Evolutionary conservation across 2,888 invertebrate species (phyloP).

Genomic region (Schrankia costaestrigalis): DNA sequence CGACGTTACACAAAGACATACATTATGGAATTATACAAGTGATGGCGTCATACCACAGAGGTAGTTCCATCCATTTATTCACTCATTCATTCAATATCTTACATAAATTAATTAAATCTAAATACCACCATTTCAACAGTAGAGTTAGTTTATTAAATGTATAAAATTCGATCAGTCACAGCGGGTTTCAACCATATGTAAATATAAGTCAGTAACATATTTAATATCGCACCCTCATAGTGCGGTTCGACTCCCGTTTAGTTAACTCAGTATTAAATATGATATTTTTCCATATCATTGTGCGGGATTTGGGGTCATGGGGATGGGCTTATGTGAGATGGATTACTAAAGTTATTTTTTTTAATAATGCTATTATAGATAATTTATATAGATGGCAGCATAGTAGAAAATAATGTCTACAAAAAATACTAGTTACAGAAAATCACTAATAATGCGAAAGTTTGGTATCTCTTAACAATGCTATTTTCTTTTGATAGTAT

Average conservation of each 20-base stretch:
- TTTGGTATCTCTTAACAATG: no score
- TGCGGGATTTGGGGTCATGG: conserved; percentile 47
- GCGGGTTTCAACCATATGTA: conserved; percentile 50
- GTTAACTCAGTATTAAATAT: conserved; percentile 62
- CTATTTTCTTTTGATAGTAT: no score
- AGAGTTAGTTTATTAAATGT: conserved; percentile 15
- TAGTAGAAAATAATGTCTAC: no score
- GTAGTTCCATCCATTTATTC: no score
- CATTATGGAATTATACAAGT: no score
- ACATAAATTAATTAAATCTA: no score
- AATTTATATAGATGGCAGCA: no score
- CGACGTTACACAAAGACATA: no score
- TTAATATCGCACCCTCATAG: conserved; percentile 55
- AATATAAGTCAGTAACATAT: conserved; percentile 60
- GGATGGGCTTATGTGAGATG: conserved; percentile 43
- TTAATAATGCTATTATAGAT: no score
- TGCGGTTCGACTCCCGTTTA: conserved; percentile 50
- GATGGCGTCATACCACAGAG: no score
- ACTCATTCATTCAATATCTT: not conserved
- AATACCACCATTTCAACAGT: not conserved
- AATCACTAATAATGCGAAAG: no score
- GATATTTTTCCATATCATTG: conserved; percentile 77
- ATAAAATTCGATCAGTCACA: conserved; percentile 33
- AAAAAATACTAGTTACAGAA: no score
- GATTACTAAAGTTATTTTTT: not conserved